Conservation (phyloP, 2,113 vertebrate species). For the Lasiurus cinereus region DNA sequence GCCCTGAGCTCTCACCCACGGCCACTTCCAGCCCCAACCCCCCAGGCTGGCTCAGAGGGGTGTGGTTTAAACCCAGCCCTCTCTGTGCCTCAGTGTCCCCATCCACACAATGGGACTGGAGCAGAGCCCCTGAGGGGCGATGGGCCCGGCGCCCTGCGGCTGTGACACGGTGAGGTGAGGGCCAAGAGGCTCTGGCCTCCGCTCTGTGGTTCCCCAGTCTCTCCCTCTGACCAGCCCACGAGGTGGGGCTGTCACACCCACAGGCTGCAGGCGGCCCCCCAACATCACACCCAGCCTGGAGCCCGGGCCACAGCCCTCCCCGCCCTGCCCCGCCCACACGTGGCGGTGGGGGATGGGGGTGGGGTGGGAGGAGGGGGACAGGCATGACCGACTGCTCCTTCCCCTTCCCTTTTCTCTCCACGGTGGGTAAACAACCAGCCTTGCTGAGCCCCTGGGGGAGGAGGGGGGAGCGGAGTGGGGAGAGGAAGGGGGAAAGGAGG, state of each 20-base stretch:
- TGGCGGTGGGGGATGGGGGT: background rate
- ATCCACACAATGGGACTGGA: rapidly evolving
- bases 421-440: background rate
- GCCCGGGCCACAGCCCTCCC: rapidly evolving
- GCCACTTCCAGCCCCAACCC: background rate
- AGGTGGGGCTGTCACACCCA: background rate
- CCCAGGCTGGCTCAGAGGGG: no score
- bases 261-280: background rate
- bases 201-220: background rate
- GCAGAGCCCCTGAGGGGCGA: rapidly evolving
- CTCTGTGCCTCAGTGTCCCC: background rate
- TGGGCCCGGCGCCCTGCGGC: rapidly evolving
- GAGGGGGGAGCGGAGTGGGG: background rate
- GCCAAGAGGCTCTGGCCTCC: background rate
- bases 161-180: no score
- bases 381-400: no score
- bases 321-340: rapidly evolving
- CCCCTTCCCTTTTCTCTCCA: no score
- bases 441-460: background rate
- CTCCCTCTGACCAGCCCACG: background rate
- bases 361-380: background rate
- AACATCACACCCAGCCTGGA: rapidly evolving
- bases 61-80: background rate
- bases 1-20: background rate
- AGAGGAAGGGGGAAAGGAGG: no score